Conservation (phyloP, 2,888 invertebrate genomes). For the Anarsia innoxiella region DNA sequence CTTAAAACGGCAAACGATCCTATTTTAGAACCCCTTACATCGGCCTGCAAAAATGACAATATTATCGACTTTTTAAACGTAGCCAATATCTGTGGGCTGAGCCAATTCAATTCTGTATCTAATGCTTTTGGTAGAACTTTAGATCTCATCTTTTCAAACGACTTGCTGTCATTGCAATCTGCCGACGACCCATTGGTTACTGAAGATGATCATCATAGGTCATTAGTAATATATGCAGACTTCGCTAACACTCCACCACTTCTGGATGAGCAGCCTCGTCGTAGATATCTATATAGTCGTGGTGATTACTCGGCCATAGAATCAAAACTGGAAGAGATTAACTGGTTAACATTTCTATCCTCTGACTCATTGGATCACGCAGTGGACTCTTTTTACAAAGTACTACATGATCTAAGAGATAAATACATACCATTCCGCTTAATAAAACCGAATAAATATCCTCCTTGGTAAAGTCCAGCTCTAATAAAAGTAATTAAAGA, state of each 20-base stretch:
- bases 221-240: not conserved
- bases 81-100: not conserved
- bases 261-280: not conserved
- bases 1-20: not conserved
- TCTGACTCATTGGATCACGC: not conserved
- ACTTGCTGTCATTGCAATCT: not conserved
- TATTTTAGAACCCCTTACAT: not conserved
- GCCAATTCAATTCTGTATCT: not conserved
- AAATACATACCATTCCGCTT: not conserved
- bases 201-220: conserved; percentile 1
- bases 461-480: conserved; percentile 1
- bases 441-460: not conserved
- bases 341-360: not conserved
- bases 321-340: not conserved
- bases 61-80: not conserved
- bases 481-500: conserved; percentile 3
- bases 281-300: not conserved
- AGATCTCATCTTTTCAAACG: not conserved
- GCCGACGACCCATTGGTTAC: not conserved
- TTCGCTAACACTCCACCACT: too few species aligned
- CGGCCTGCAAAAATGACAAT: not conserved
- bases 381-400: not conserved
- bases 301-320: not conserved
- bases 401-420: not conserved
- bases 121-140: not conserved